Evolutionary conservation across 2,797 vertebrate genomes (phyloP).

Genomic region (Caiman crocodilus): DNA sequence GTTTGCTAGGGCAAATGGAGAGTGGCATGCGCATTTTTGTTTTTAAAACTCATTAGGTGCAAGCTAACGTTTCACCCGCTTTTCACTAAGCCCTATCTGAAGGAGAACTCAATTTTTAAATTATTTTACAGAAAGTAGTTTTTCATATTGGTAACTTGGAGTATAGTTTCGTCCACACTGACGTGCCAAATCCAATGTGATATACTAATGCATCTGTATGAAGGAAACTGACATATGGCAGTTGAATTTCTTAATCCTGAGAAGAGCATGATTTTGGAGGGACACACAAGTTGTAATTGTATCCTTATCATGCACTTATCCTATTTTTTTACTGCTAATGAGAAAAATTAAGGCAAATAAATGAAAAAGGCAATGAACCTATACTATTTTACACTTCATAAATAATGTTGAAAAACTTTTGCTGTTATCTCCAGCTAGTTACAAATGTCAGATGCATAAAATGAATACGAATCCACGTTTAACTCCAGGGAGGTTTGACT

Average conservation of each 20-base stretch:
- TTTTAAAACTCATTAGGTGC: constrained; percentile 54
- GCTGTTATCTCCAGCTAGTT: background rate
- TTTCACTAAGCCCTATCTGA: constrained; percentile 7
- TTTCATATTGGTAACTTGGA: constrained; percentile 51
- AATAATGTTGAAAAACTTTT: constrained; percentile 18
- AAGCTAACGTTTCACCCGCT: constrained; percentile 41
- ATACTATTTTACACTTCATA: background rate
- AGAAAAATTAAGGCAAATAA: constrained; percentile 61
- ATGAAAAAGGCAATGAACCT: constrained; percentile 43
- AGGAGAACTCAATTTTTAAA: constrained; percentile 13
- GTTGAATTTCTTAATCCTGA: constrained; percentile 58
- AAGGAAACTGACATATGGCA: constrained; percentile 39
- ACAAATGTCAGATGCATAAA: background rate
- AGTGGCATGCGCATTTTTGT: background rate
- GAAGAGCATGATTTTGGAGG: constrained; percentile 61
- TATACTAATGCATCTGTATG: constrained; percentile 54
- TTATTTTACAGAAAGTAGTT: constrained; percentile 15
- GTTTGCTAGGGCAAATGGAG: background rate
- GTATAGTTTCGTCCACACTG: constrained; percentile 51
- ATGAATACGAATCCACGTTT: background rate
- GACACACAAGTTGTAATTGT: constrained; percentile 57
- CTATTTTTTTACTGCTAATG: constrained; percentile 69
- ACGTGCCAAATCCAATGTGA: constrained; percentile 18
- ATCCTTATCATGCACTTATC: constrained; percentile 42
- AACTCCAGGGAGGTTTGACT: background rate